A percentile compares a stretch with the other conserved stretches of the same genome.
These are phyloP conservation scores for Chloroclysta siterata DNA, from an alignment of 2,888 invertebrate species.

Conservation along the genomic window DNA sequence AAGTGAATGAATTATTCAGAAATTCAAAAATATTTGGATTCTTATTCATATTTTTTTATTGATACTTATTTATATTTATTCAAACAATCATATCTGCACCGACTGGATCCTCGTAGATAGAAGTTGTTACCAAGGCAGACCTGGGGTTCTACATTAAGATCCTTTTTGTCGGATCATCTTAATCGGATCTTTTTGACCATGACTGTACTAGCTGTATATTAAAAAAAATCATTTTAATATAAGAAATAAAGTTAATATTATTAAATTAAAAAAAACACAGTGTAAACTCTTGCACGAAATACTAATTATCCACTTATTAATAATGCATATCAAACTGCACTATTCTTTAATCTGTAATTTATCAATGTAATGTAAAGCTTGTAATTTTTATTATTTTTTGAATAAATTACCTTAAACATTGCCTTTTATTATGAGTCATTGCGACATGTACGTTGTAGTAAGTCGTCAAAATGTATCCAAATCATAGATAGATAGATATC, in stretches of 20 bases:
- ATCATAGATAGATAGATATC: too few species aligned
- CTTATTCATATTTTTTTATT: too few species aligned
- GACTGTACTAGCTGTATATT: too few species aligned
- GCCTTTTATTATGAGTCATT: slow-evolving; percentile 62
- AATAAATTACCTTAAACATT: slow-evolving; percentile 68
- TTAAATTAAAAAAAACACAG: slow-evolving; percentile 2
- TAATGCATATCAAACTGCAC: slow-evolving; percentile 43
- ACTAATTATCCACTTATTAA: slow-evolving; percentile 8
- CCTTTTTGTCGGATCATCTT: too few species aligned
- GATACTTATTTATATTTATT: too few species aligned
- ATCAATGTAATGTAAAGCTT: slow-evolving; percentile 33
- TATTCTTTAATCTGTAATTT: slow-evolving; percentile 43
- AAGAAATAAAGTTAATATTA: not conserved
- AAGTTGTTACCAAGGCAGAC: too few species aligned
- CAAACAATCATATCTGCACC: too few species aligned
- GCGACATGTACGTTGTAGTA: slow-evolving; percentile 31
- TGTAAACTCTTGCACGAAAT: slow-evolving; percentile 19
- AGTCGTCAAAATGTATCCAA: slow-evolving; percentile 14
- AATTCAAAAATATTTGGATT: too few species aligned
- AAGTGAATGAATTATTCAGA: too few species aligned
- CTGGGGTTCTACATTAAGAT: too few species aligned
- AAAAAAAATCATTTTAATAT: not conserved
- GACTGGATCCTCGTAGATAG: too few species aligned
- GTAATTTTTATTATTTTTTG: slow-evolving; percentile 39
- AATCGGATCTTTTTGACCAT: too few species aligned